phyloP scores from a whole-genome alignment of 2,797 vertebrate genomes.

The Pipistrellus pipistrellus region DNA sequence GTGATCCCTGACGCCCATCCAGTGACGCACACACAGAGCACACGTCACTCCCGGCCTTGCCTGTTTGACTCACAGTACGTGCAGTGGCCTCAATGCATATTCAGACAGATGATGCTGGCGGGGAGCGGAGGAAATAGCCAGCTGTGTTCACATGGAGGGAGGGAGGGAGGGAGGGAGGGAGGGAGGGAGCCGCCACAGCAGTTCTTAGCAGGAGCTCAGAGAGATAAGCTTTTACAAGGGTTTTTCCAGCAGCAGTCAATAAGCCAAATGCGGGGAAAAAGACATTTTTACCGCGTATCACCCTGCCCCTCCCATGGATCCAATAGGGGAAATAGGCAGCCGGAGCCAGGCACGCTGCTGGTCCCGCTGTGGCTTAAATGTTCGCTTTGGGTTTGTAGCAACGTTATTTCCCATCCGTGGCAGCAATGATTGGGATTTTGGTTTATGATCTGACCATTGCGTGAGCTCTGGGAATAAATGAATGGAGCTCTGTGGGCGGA shows the following conservation, averaged over 20 bases:
- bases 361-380: neutral
- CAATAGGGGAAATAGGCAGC: neutral
- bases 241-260: neutral
- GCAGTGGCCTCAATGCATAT: neutral
- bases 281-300: neutral
- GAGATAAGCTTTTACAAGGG: neutral
- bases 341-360: neutral
- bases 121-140: neutral
- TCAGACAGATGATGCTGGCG: neutral
- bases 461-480: neutral
- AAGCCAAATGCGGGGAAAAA: neutral
- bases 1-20: neutral
- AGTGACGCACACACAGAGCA: neutral
- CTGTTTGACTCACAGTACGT: neutral
- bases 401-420: neutral
- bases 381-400: neutral
- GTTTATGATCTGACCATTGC: neutral
- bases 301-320: neutral
- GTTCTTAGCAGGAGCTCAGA: constrained; percentile 17
- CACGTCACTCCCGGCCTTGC: neutral
- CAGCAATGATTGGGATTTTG: neutral
- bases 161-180: neutral
- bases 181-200: neutral
- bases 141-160: neutral
- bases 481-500: no score